These are phyloP conservation scores for Mus spretus DNA, from an alignment of 2,797 vertebrate genomes.

Conservation along the genomic window DNA sequence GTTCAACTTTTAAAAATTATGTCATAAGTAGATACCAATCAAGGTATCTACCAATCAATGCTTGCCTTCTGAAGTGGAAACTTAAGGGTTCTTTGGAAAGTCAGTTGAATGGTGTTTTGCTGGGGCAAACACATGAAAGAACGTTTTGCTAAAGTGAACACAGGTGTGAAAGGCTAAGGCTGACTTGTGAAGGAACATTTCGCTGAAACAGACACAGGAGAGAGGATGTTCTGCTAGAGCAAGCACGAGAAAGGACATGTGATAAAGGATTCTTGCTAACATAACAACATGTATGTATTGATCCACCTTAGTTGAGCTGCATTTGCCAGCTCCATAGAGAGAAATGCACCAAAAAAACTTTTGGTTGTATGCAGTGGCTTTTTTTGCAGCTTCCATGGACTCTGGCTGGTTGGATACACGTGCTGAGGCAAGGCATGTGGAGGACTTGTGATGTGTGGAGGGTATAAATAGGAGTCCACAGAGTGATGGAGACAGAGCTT, in stretches of 20 bases:
- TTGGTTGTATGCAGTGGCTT: neutral
- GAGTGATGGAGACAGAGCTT: neutral
- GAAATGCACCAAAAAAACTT: neutral
- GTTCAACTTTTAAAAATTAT: constrained; percentile 38
- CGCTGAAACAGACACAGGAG: neutral
- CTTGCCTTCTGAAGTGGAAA: constrained; percentile 11
- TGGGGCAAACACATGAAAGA: neutral
- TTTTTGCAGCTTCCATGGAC: neutral
- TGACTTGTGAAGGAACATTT: too few species aligned
- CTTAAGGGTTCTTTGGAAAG: neutral
- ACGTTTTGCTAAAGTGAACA: neutral
- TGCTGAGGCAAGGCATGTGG: too few species aligned
- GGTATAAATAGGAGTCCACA: neutral
- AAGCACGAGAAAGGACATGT: neutral
- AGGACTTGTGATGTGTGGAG: neutral
- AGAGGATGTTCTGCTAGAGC: neutral
- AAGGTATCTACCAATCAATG: neutral
- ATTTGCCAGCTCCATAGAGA: neutral
- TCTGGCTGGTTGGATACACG: neutral
- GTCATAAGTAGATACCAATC: constrained; percentile 31
- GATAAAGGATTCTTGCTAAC: neutral
- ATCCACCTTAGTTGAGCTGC: neutral
- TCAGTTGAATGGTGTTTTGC: neutral
- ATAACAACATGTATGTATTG: neutral
- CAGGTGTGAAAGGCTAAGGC: too few species aligned